A percentile compares a stretch with the other conserved stretches of the same genome.
These are phyloP conservation scores for Casuarius casuarius DNA, from an alignment of 2,113 vertebrate genomes.

Conservation along the genomic window DNA sequence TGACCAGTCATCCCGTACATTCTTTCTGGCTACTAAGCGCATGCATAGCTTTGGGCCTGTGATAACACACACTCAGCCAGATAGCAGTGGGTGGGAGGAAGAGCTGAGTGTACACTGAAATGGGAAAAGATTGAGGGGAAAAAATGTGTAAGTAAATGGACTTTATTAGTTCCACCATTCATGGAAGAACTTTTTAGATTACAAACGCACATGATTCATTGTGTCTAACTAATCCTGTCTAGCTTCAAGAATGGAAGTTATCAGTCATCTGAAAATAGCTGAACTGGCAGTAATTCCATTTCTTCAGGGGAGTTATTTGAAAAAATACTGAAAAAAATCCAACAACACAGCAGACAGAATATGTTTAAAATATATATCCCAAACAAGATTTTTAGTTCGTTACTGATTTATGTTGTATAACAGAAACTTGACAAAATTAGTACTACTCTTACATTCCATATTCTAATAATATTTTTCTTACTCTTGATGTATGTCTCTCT, in stretches of 20 bases:
- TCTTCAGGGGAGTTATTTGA: neutral
- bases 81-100: no score
- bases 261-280: neutral
- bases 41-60: no score
- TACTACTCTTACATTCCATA: neutral
- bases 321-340: neutral
- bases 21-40: no score
- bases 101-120: no score
- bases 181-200: neutral
- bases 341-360: neutral
- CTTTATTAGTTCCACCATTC: no score
- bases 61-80: no score
- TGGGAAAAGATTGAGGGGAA: no score
- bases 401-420: neutral
- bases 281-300: neutral
- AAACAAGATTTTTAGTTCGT: no score
- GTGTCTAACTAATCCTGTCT: neutral
- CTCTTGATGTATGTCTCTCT: neutral
- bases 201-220: neutral
- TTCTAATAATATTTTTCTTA: neutral
- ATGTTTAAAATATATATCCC: neutral
- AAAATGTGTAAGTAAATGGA: no score
- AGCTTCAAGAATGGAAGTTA: neutral
- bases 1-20: no score
- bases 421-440: neutral